Base-by-base conservation (phyloP, 2,888 invertebrate genomes). In the Ptilodon capucinus region DNA sequence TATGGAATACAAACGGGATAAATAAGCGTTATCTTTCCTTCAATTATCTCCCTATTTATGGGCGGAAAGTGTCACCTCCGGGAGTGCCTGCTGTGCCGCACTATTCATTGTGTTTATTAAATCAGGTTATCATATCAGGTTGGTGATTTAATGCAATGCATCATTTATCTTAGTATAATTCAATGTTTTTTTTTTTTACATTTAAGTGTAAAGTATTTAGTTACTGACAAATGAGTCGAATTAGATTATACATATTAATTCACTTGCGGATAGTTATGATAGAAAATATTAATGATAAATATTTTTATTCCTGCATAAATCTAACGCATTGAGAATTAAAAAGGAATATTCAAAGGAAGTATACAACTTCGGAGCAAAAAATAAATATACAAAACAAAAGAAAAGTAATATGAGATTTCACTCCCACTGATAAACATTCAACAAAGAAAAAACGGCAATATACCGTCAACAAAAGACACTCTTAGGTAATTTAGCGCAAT, bases 21-120 rank as follows among this genome's bases (percentile, higher is more conserved):
- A 82, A 78, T 68, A 76, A 76, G 55, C 71, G 65, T 56, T 81
- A 82, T 83, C 79, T 77, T 76, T 74, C 76, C 71, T 73, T 75
- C 78, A 84, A 84, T 84, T 84, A 84, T 82, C 75, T 68, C 65
- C 64, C 65, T 82, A 78, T 81, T 84, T 80, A 82, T 71, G 77
- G 60, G 65, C 75, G 78, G 76, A 74, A 82, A 80, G 64, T 79
- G 77, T 76, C 81, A 80, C 74, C 73, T 74, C 76, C 73, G 77
- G 74, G 41, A 56, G 72, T 71, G 65, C 57, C 67, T 61, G 58
- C 51, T 58, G 65, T 62, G 59, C 49, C 52, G 51, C 34, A 49
- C 51, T 57, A 56, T 57, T 56, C 60, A 66, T 55, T 66, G 62
- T 74, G 68, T 73, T 74, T 38, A 77, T 76, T 75, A 76, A 72